These are phyloP conservation scores for Lasioglossum figueresi DNA, from an alignment of 2,888 invertebrate species.

Conservation along the genomic window DNA sequence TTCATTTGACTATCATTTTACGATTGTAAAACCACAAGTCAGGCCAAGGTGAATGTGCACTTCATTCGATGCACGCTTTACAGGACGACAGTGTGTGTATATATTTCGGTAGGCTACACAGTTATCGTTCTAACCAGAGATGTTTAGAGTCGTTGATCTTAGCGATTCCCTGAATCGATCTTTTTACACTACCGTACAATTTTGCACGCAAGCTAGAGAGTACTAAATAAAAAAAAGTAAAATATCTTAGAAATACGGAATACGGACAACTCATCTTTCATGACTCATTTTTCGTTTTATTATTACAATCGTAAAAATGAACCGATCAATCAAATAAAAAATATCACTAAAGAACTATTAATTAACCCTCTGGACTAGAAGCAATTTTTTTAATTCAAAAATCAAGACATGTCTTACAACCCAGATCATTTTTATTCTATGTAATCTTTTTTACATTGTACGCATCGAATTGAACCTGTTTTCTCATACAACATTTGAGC, in stretches of 20 bases:
- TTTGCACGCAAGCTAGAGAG: not conserved
- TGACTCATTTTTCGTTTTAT: too few species aligned
- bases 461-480: too few species aligned
- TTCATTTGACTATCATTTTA: slow-evolving; percentile 23
- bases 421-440: too few species aligned
- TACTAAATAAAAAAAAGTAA: not conserved
- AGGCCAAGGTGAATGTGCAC: not conserved
- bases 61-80: too few species aligned
- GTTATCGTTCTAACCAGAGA: not conserved
- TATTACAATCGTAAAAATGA: not conserved
- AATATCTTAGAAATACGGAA: not conserved
- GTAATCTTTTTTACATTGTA: too few species aligned
- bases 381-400: too few species aligned
- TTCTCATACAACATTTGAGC: too few species aligned
- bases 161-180: not conserved
- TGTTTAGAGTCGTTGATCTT: not conserved
- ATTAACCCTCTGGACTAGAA: too few species aligned
- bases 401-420: too few species aligned
- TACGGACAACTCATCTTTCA: not conserved
- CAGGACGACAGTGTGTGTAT: not conserved
- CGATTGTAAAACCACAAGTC: not conserved
- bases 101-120: not conserved
- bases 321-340: not conserved
- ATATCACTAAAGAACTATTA: not conserved
- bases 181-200: not conserved